Base-by-base conservation (phyloP, 2,113 vertebrate species). In the Neolamprologus cancellatus region DNA sequence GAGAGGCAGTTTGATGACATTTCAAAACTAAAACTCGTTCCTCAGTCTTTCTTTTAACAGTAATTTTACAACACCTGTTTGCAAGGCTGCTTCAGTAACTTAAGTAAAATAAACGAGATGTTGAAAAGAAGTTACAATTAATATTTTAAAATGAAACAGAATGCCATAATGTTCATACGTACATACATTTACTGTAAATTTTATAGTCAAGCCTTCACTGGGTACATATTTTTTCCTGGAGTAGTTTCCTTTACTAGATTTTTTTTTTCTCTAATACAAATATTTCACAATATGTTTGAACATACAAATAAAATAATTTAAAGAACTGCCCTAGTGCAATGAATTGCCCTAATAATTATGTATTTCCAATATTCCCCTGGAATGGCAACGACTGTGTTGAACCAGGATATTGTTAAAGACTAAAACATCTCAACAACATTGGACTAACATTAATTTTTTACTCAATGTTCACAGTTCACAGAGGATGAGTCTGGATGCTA, bases 301-400 rank as follows among this genome's bases (percentile, higher is more conserved):
- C 1, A 69, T 69, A 23, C 7, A 69, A 69, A 69, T 66, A 69
- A 41, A 69, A 69, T 41, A 15, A 1, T 69, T 15, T 69, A 69
- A 41, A 36, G 59, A 20, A 36, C 4, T 71, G 39, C 23, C 20
- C 20, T 15, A 71, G 36, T 23, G 7, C 36, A 15, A 3, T 25
- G n/a, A 41, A 0, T 34, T 61, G 5, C 9, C 17, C 32, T 39
- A 20, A 39, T 20, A 69, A 41, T 3, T 9, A 17, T 25, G 8
- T 17, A 44, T 44, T 71, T 71, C 13, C 5, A 71, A 8, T 25
- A 10, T 25, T 74, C 0, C 20, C 66, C 23, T 25, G 66, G 23
- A 74, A 74, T 28, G n/a, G n/a, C 7, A 41, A 69, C 0, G 5
- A 69, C 64, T 25, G n/a, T 69, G 64, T 41, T 44, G 4, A 74